Conservation (phyloP, 2,113 vertebrate species). For the Microtus montanus region DNA sequence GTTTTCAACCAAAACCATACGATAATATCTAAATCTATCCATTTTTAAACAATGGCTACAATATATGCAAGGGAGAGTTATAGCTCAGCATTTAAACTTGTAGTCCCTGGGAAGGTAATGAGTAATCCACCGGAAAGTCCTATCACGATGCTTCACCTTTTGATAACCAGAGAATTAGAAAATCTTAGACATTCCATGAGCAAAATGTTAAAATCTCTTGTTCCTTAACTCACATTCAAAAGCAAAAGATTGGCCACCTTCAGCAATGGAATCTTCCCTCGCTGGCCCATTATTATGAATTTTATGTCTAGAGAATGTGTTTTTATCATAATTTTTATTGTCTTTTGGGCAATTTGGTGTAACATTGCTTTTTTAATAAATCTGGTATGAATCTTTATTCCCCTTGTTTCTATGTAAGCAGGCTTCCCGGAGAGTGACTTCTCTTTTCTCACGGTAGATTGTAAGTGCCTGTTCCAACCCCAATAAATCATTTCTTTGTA, state of each 20-base stretch:
- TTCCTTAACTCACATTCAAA: slow-evolving; percentile 33
- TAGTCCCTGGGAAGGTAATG: neutral
- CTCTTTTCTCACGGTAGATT: neutral
- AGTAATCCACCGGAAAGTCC: neutral
- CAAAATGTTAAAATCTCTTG: neutral
- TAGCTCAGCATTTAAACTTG: neutral
- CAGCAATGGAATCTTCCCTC: neutral
- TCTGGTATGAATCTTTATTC: neutral
- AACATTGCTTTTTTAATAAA: neutral
- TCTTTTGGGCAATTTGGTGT: neutral
- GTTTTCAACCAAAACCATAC: neutral
- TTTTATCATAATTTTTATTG: neutral
- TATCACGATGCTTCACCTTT: neutral
- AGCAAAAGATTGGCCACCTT: neutral
- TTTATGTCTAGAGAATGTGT: neutral
- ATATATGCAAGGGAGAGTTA: neutral
- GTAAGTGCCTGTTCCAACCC: neutral
- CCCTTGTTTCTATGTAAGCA: neutral
- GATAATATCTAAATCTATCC: neutral
- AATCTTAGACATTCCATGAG: neutral
- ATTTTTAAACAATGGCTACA: neutral
- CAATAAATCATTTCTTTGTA: neutral
- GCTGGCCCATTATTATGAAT: neutral
- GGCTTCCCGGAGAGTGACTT: neutral
- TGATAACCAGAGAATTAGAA: neutral